Conservation (phyloP, 2,113 vertebrate species). For the Alaudala cheleensis region DNA sequence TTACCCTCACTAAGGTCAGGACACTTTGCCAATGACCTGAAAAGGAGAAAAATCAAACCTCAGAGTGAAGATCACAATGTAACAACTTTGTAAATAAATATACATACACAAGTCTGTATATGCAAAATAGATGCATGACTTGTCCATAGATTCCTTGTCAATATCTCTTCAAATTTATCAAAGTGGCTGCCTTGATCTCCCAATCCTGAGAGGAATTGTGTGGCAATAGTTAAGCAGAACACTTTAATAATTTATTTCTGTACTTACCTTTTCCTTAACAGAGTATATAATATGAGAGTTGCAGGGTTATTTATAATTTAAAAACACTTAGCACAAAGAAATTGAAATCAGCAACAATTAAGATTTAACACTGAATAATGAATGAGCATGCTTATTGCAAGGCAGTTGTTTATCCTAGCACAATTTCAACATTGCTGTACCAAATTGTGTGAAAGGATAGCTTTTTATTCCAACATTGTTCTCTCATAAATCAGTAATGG, state of each 20-base stretch:
- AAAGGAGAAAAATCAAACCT: not conserved
- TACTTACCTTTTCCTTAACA: conserved; percentile 59
- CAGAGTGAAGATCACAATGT: not conserved
- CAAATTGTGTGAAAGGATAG: conserved; percentile 7
- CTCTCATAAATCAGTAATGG: conserved; percentile 34
- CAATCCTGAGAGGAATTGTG: conserved; percentile 7
- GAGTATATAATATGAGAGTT: conserved; percentile 22
- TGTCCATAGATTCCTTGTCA: not conserved
- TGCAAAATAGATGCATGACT: not conserved
- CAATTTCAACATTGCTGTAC: conserved; percentile 1
- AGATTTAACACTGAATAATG: conserved; percentile 55
- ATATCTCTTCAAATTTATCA: not conserved
- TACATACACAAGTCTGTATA: not conserved
- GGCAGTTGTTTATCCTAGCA: conserved; percentile 11
- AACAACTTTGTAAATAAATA: not conserved
- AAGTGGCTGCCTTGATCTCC: not conserved
- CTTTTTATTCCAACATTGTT: not conserved
- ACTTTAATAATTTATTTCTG: conserved; percentile 51
- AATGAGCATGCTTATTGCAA: conserved; percentile 18
- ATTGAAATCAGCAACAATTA: conserved; percentile 50
- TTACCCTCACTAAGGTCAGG: not conserved
- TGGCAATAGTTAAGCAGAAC: conserved; percentile 29
- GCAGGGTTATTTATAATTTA: conserved; percentile 59
- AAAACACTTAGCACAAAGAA: conserved; percentile 58
- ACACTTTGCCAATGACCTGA: not conserved